Percentiles rank a stretch among this genome's conserved stretches.
These are phyloP conservation scores for Oophaga sylvatica DNA, from an alignment of 2,797 vertebrate genomes.

Conservation along the genomic window DNA sequence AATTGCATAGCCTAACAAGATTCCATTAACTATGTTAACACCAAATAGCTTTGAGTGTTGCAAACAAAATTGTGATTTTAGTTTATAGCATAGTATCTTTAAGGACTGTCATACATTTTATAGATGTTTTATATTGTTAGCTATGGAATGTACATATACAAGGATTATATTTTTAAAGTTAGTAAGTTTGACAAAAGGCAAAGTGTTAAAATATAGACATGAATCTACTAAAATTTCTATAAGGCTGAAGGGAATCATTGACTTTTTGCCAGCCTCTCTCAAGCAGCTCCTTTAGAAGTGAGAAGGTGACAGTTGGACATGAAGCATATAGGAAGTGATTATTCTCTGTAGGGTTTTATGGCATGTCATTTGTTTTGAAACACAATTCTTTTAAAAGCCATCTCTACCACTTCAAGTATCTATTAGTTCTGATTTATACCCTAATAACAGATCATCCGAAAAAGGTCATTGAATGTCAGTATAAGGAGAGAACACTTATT, in stretches of 20 bases:
- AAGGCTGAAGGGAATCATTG: conserved; percentile 52
- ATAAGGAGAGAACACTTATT: conserved; percentile 19
- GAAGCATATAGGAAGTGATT: conserved; percentile 46
- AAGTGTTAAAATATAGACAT: background rate
- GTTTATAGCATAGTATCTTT: background rate
- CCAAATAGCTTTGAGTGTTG: too few species aligned
- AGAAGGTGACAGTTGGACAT: conserved; percentile 48
- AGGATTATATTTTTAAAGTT: background rate
- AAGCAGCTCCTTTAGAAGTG: conserved; percentile 36
- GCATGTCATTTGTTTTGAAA: conserved; percentile 54
- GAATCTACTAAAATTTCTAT: conserved; percentile 5
- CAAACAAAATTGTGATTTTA: too few species aligned
- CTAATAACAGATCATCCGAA: conserved; percentile 35
- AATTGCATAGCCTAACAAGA: background rate
- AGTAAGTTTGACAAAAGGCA: background rate
- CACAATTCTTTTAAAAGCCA: conserved; percentile 39
- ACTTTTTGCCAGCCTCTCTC: conserved; percentile 47
- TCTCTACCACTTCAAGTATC: conserved; percentile 36
- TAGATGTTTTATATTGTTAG: background rate
- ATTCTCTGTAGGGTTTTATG: conserved; percentile 47
- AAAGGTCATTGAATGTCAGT: conserved; percentile 41
- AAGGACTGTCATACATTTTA: background rate
- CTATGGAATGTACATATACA: background rate
- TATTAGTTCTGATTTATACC: conserved; percentile 54
- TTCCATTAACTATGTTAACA: too few species aligned